A percentile compares a stretch with the other conserved stretches of the same genome.
Conservation (phyloP, 2,113 vertebrate genomes). For the Emydocephalus ijimae region DNA sequence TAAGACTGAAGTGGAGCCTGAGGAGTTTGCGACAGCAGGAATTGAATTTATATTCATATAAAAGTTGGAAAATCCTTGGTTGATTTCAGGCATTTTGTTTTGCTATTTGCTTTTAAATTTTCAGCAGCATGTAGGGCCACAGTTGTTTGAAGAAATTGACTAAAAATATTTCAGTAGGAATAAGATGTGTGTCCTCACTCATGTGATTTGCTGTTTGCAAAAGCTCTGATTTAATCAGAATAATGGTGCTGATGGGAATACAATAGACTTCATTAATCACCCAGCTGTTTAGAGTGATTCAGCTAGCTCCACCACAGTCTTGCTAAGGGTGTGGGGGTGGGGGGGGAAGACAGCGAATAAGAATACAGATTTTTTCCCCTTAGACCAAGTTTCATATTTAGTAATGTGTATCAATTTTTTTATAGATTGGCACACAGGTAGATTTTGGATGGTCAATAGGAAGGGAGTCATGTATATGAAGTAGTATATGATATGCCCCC, state of each 20-base stretch:
- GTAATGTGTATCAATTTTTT: constrained; percentile 59
- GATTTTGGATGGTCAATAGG: constrained; percentile 14
- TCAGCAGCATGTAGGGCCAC: neutral
- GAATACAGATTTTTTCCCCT: neutral
- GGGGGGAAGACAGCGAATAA: neutral
- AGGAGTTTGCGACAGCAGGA: neutral
- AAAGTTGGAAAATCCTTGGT: neutral
- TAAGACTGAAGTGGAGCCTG: neutral
- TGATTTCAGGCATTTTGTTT: neutral
- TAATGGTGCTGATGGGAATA: constrained; percentile 21
- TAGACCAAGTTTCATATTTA: constrained; percentile 37
- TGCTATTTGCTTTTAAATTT: neutral
- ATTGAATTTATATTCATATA: neutral
- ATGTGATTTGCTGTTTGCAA: constrained; percentile 6
- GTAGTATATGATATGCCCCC: fast-evolving
- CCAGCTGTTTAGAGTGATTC: constrained; percentile 35
- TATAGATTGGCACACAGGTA: constrained; percentile 59
- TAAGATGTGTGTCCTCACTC: neutral
- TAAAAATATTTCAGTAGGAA: neutral
- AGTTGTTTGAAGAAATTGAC: neutral
- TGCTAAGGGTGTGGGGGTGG: neutral
- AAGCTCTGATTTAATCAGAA: constrained; percentile 17
- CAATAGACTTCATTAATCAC: constrained; percentile 36
- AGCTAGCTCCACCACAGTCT: neutral
- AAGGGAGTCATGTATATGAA: neutral